Base-by-base conservation (phyloP, 1,140 invertebrate species). In the Cephus cinctus region DNA sequence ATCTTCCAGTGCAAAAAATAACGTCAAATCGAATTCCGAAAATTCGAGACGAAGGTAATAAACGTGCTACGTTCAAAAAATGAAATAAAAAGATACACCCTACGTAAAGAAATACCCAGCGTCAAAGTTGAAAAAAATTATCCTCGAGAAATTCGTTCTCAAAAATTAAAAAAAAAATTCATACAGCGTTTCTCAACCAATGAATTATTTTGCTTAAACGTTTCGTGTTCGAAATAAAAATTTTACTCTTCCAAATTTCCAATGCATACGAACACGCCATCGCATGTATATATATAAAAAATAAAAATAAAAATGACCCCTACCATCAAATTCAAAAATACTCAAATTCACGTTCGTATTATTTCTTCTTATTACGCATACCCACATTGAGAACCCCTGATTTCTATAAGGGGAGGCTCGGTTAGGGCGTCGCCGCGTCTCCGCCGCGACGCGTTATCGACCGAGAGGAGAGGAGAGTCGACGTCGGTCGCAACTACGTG, bases 341-440 rank as follows among this genome's bases (percentile, higher is more conserved):
- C 27, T 9, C 12, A 30, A 9, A 30, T 12, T 30, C 12, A 9
- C 9, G 9, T 30, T 30, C 9, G 27, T 30, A 8, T 8, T 9
- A 9, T 30, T 30, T 30, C 27, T 9, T 30, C 12, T 30, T 1
- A 30, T 30, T 30, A 30, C 1, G n/a, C n/a, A n/a, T n/a, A n/a
- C n/a, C 6, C 25, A 54, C 57, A 61, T 63, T 75, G 74, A 71
- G 74, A 71, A 57, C 59, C 74, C 52, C 69, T 68, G 65, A 49
- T 32, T 56, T 57, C 52, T 58, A 62, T 67, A 56, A 50, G 61
- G 63, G 71, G 43, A 68, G 63, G 62, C 58, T 59, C 61, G 53
- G 59, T n/a, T 60, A 75, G 73, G 74, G 73, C 73, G 73, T 76
- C 74, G 70, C 73, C 74, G 68, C 72, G 73, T 75, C 71, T 75